Percentiles rank a stretch among this genome's conserved stretches.
Conservation (phyloP, 2,888 invertebrate species). For the Drosophila putrida region DNA sequence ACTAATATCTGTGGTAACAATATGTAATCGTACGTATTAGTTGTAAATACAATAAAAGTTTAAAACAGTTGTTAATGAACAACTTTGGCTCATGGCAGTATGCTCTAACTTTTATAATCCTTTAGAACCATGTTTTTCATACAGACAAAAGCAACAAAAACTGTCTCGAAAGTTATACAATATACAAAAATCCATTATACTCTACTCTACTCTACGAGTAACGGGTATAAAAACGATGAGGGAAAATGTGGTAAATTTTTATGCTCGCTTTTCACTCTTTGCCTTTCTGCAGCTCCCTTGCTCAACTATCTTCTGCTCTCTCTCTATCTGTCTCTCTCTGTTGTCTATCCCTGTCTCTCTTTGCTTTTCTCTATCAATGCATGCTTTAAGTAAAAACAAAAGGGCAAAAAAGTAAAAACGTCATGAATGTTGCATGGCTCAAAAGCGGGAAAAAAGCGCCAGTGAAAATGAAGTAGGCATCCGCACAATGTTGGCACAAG, state of each 20-base stretch:
- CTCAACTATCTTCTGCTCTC: neutral
- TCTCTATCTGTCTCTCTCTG: neutral
- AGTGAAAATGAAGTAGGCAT: slow-evolving; percentile 29
- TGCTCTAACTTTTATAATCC: too few relatives aligned
- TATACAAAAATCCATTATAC: too few relatives aligned
- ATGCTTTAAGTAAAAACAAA: slow-evolving; percentile 49
- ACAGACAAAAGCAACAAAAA: too few relatives aligned
- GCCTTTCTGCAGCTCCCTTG: too few relatives aligned
- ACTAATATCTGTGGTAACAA: too few relatives aligned
- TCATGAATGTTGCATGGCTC: slow-evolving; percentile 34
- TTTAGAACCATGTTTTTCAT: too few relatives aligned
- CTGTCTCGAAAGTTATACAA: too few relatives aligned
- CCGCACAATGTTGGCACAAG: neutral
- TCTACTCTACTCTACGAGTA: neutral
- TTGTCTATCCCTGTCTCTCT: neutral
- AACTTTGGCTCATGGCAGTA: too few relatives aligned
- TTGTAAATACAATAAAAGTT: too few relatives aligned
- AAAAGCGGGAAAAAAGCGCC: slow-evolving; percentile 16
- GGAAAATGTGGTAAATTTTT: slow-evolving; percentile 29
- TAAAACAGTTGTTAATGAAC: too few relatives aligned
- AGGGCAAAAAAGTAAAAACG: slow-evolving; percentile 51
- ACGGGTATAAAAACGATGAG: neutral
- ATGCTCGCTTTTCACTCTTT: slow-evolving; percentile 12
- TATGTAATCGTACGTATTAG: too few relatives aligned
- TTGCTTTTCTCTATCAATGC: too few relatives aligned